phyloP scores from a whole-genome alignment of 2,888 invertebrate genomes.

The Agrotis exclamationis region DNA sequence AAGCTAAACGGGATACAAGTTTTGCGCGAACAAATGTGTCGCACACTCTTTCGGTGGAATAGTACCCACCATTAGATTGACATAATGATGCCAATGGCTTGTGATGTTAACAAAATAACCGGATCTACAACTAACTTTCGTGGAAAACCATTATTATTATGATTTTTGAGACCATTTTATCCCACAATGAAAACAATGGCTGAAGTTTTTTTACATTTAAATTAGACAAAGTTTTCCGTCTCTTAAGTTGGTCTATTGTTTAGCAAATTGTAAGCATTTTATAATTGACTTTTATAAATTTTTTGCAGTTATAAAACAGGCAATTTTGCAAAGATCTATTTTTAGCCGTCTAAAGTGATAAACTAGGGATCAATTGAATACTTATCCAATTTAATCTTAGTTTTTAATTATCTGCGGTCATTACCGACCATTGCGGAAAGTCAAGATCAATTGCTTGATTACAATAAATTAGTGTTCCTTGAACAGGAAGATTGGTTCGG shows the following conservation, averaged over 20 bases:
- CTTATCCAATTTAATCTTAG: constrained; percentile 52
- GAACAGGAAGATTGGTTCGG: not conserved
- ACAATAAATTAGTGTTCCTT: constrained; percentile 27
- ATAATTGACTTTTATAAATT: too few species aligned
- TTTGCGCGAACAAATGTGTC: too few species aligned
- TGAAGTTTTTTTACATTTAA: constrained; percentile 6
- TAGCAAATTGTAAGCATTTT: too few species aligned
- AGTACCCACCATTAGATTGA: not conserved
- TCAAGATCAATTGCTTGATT: constrained; percentile 56
- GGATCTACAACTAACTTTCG: constrained; percentile 2
- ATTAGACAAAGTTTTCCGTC: not conserved
- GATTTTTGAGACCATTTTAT: too few species aligned
- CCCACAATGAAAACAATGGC: not conserved
- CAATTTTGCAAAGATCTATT: constrained; percentile 8
- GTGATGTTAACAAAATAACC: constrained; percentile 26
- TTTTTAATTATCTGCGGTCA: constrained; percentile 46
- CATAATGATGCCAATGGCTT: constrained; percentile 27
- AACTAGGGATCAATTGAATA: constrained; percentile 35
- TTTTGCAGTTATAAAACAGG: too few species aligned
- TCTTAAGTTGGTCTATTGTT: too few species aligned
- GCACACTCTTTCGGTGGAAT: not conserved
- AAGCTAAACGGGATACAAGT: too few species aligned
- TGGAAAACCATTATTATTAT: not conserved
- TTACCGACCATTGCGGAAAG: constrained; percentile 29
- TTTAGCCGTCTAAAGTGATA: constrained; percentile 30